These are phyloP conservation scores for Tinea semifulvella DNA, from an alignment of 2,888 invertebrate species.

Conservation along the genomic window DNA sequence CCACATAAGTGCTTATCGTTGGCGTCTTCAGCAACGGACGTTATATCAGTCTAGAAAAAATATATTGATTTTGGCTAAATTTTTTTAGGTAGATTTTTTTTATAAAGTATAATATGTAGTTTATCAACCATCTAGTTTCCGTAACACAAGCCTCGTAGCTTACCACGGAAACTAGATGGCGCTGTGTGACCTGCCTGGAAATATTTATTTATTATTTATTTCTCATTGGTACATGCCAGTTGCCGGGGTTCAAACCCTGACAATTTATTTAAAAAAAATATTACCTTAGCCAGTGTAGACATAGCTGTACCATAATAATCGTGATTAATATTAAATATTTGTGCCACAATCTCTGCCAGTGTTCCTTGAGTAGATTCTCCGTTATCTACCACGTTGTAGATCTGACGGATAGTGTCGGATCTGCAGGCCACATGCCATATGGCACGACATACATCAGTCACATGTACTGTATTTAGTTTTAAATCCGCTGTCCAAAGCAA, in stretches of 20 bases:
- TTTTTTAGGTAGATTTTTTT: no score
- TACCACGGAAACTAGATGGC: no score
- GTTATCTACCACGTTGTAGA: slow-evolving; percentile 86
- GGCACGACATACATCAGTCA: slow-evolving; percentile 83
- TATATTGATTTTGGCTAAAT: background rate
- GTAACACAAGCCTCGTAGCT: no score
- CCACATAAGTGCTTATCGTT: slow-evolving; percentile 94
- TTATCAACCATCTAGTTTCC: no score
- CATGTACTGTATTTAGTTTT: slow-evolving; percentile 88
- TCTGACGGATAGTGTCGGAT: slow-evolving; percentile 65
- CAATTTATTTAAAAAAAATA: background rate
- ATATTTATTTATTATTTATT: no score
- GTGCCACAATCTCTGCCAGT: slow-evolving; percentile 79
- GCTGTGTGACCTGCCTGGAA: no score
- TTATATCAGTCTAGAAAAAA: slow-evolving; percentile 74
- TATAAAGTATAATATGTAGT: no score
- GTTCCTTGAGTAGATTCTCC: slow-evolving; percentile 86
- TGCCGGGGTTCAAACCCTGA: no score
- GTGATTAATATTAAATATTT: slow-evolving; percentile 85
- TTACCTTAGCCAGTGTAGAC: slow-evolving; percentile 83
- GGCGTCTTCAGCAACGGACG: slow-evolving; percentile 84
- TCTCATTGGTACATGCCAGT: no score
- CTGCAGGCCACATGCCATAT: slow-evolving; percentile 75
- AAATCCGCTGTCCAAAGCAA: slow-evolving; percentile 87
- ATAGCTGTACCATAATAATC: slow-evolving; percentile 87